These are phyloP conservation scores for Drosophila mimetica DNA, from an alignment of 2,888 invertebrate genomes.

Conservation along the genomic window DNA sequence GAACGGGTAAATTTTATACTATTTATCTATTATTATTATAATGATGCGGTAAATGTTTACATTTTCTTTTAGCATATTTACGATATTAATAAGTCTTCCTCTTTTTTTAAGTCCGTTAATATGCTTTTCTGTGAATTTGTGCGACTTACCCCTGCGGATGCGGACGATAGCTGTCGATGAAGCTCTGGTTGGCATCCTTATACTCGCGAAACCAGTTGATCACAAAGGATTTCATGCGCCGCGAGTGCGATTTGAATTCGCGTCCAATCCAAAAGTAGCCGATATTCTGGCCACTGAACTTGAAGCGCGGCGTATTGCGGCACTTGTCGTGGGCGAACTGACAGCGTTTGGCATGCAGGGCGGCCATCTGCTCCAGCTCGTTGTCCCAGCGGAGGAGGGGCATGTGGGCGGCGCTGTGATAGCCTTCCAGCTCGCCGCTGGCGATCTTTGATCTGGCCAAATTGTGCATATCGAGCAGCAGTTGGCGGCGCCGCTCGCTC, in stretches of 20 bases:
- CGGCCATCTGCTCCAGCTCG: slow-evolving; percentile 80
- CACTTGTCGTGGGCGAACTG: slow-evolving; percentile 81
- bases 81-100: no score
- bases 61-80: no score
- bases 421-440: slow-evolving; percentile 75
- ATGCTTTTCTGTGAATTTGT: no score
- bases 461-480: slow-evolving; percentile 82
- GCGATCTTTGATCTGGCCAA: slow-evolving; percentile 81
- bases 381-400: slow-evolving; percentile 81
- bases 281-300: slow-evolving; percentile 82
- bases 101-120: no score
- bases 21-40: no score
- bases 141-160: slow-evolving; percentile 78
- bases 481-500: slow-evolving; percentile 78
- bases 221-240: slow-evolving; percentile 81
- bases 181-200: slow-evolving; percentile 80
- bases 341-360: slow-evolving; percentile 80
- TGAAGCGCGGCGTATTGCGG: slow-evolving; percentile 79
- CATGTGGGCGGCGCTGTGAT: slow-evolving; percentile 79
- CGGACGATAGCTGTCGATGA: slow-evolving; percentile 72
- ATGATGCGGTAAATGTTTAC: no score
- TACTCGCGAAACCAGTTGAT: slow-evolving; percentile 82
- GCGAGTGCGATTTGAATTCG: slow-evolving; percentile 81
- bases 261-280: slow-evolving; percentile 81
- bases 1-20: no score